Base-by-base conservation (phyloP, 2,888 invertebrate species). In the Chromoteleia sp. region DNA sequence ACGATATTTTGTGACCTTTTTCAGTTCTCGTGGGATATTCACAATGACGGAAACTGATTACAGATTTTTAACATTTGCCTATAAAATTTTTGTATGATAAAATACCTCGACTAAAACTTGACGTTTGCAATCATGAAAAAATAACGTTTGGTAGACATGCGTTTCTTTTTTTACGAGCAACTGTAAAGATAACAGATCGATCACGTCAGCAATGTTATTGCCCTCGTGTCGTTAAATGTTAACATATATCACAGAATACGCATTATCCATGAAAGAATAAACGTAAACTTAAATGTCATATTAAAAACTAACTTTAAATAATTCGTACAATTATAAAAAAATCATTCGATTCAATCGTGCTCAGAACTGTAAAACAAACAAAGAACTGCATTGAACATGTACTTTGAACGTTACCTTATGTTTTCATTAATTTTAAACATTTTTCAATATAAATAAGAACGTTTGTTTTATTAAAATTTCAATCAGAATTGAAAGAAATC, bases 241-340 rank as follows among this genome's bases (percentile, higher is more conserved):
- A 89, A 90, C 90, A 89, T 89, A 88, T 90, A 91, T 91, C 90
- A 90, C 90, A 90, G 90, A 90, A 90, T 90, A 87, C 89, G 87
- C 88, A 88, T 88, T 86, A 84, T 85, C 83, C 82, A 85, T 84
- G 83, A 84, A 83, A 85, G 85, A 84, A 84, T 85, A 86, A 83
- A 86, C 33, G 85, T 84, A 87, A 86, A 85, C 86, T 84, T 83
- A 85, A 84, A 85, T 81, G 75, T 74, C 80, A 73, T 59, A 54
- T 5, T 19, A 1, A 7, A 48, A 25, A 50, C 14, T 29, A 50
- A 50, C 50, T 83, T 79, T 36, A 56, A 77, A 77, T 86, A 85
- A 85, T 70, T 68, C 84, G 29, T n/a, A 63, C n/a, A 43, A 39
- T 59, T 58, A n/a, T 1, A 43, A 43, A 2, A 25, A 43, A 29